Evolutionary conservation across 2,888 invertebrate species (phyloP).

Genomic region (Hypomecis punctinalis): DNA sequence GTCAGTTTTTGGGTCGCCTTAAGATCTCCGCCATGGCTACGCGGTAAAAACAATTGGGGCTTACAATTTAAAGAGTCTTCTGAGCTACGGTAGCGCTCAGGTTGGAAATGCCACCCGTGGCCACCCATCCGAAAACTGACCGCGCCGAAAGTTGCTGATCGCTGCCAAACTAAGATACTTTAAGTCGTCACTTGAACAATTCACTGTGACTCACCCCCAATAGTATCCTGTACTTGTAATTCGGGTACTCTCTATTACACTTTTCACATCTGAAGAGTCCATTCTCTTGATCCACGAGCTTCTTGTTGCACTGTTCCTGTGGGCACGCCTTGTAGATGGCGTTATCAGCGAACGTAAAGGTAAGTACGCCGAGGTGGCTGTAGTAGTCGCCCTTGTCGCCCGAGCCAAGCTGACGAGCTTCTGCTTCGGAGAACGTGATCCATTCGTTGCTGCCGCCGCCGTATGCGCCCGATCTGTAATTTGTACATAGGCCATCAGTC

Average conservation of each 20-base stretch:
- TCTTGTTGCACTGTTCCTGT: conserved; percentile 96
- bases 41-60: too few relatives aligned
- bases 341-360: conserved; percentile 92
- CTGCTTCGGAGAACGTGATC: conserved; percentile 91
- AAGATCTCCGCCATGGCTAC: too few relatives aligned
- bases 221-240: conserved; percentile 94
- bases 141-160: too few relatives aligned
- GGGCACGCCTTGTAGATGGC: conserved; percentile 97
- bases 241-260: conserved; percentile 93
- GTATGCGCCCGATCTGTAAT: conserved; percentile 67
- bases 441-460: conserved; percentile 86
- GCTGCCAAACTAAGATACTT: too few relatives aligned
- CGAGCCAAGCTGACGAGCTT: conserved; percentile 87
- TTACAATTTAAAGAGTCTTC: too few relatives aligned
- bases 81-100: too few relatives aligned
- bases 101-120: too few relatives aligned
- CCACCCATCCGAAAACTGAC: too few relatives aligned
- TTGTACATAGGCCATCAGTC: too few relatives aligned
- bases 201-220: conserved; percentile 86
- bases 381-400: conserved; percentile 94
- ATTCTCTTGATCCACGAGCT: conserved; percentile 94
- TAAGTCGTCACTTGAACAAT: too few relatives aligned
- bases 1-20: too few relatives aligned
- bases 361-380: conserved; percentile 90
- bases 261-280: conserved; percentile 97